Conservation (phyloP, 2,888 invertebrate species). For the Agriopis leucophaearia region DNA sequence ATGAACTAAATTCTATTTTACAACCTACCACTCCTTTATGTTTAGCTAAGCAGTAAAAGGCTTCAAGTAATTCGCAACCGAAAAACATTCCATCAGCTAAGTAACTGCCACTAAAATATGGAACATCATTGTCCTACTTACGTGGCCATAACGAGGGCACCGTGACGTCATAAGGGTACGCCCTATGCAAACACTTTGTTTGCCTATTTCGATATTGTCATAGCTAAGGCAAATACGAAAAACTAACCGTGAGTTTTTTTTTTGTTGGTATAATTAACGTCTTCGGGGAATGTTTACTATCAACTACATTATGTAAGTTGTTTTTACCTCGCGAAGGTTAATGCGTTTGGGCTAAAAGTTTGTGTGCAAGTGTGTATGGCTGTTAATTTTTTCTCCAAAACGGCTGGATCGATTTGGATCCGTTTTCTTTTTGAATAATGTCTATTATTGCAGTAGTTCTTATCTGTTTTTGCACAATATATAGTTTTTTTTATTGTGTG, state of each 20-base stretch:
- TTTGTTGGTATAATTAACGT: constrained; percentile 10
- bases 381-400: too few relatives aligned
- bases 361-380: too few relatives aligned
- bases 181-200: constrained; percentile 37
- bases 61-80: not conserved
- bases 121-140: constrained; percentile 27
- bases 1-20: too few relatives aligned
- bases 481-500: too few relatives aligned
- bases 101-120: constrained; percentile 27
- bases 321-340: too few relatives aligned
- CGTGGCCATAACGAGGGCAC: constrained; percentile 42
- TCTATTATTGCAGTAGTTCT: too few relatives aligned
- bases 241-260: constrained; percentile 10
- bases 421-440: too few relatives aligned
- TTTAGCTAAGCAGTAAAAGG: constrained; percentile 1
- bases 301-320: too few relatives aligned
- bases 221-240: constrained; percentile 30
- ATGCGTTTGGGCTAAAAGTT: too few relatives aligned
- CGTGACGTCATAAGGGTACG: constrained; percentile 38
- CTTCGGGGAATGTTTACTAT: not conserved
- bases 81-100: constrained; percentile 19
- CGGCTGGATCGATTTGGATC: too few relatives aligned
- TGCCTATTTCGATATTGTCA: constrained; percentile 33
- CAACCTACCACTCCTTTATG: not conserved
- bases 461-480: too few relatives aligned